Conservation (phyloP, 2,113 vertebrate species). For the Laticauda colubrina region DNA sequence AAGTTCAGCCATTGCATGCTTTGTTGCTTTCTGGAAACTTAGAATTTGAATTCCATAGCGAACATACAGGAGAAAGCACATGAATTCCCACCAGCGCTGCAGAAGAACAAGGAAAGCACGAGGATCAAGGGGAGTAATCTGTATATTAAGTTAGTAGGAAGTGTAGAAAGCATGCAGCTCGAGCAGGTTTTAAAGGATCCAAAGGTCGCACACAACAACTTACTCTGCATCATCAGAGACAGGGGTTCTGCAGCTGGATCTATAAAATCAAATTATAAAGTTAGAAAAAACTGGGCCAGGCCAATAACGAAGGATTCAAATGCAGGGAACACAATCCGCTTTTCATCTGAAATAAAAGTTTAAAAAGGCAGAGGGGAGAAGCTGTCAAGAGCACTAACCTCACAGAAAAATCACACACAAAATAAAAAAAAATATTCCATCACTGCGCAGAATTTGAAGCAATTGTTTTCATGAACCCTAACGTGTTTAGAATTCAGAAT, state of each 20-base stretch:
- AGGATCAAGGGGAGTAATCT: conserved; percentile 45
- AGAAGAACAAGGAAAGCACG: conserved; percentile 48
- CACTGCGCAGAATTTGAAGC: conserved; percentile 15
- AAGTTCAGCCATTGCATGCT: conserved; percentile 56
- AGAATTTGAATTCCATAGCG: conserved; percentile 53
- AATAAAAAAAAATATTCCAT: neutral
- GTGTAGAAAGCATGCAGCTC: conserved; percentile 70
- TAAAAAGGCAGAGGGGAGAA: neutral
- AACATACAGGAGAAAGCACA: conserved; percentile 54
- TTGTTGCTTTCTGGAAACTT: conserved; percentile 45
- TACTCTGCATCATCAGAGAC: conserved; percentile 94
- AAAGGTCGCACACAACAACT: conserved; percentile 75
- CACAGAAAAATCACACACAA: neutral
- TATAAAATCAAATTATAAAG: conserved; percentile 81
- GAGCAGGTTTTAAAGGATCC: conserved; percentile 67
- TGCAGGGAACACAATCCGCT: neutral
- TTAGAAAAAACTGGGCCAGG: conserved; percentile 66
- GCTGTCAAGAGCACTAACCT: neutral
- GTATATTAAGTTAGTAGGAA: conserved; percentile 71
- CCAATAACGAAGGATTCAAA: neutral
- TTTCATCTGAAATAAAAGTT: conserved; percentile 21
- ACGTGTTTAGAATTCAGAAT: neutral
- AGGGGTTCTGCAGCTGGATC: conserved; percentile 88
- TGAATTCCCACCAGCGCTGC: conserved; percentile 54
- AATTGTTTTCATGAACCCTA: neutral